A percentile compares a stretch with the other conserved stretches of the same genome.
These are phyloP conservation scores for Panorpa germanica DNA, from an alignment of 2,888 invertebrate genomes.

Conservation along the genomic window DNA sequence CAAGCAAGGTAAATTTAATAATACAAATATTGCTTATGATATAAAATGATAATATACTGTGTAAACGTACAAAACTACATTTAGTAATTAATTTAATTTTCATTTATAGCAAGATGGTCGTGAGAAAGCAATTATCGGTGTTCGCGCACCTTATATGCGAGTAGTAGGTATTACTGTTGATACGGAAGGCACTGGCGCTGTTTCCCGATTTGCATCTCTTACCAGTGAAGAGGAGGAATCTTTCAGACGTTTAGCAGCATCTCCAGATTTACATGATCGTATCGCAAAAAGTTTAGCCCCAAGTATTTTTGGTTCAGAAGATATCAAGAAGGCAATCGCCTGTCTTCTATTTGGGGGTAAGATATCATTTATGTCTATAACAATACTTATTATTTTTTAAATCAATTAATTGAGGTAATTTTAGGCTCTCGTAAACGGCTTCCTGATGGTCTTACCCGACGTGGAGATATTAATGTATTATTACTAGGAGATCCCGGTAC, in stretches of 20 bases:
- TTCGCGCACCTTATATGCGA: conserved; percentile 83
- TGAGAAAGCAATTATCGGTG: conserved; percentile 72
- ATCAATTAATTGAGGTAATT: conserved; percentile 8
- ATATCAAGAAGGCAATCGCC: conserved; percentile 95
- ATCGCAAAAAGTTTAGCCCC: conserved; percentile 87
- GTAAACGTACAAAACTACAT: not conserved
- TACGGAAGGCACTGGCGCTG: conserved; percentile 51
- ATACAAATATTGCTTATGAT: too few species aligned
- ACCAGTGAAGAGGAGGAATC: conserved; percentile 47
- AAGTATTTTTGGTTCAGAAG: conserved; percentile 83
- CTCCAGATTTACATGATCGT: conserved; percentile 73
- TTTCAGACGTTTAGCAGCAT: conserved; percentile 55
- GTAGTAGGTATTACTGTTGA: conserved; percentile 85
- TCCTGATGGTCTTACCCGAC: conserved; percentile 86
- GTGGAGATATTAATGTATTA: conserved; percentile 93
- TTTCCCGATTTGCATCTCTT: conserved; percentile 30
- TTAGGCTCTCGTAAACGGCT: conserved; percentile 61
- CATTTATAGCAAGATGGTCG: conserved; percentile 38
- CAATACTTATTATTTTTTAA: conserved; percentile 7
- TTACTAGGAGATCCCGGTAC: conserved; percentile 97
- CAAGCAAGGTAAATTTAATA: conserved; percentile 28
- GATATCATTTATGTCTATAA: conserved; percentile 5
- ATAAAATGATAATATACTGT: too few species aligned
- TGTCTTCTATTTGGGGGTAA: conserved; percentile 84
- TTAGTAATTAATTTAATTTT: conserved; percentile 8